These are phyloP conservation scores for Salmo trutta DNA, from an alignment of 2,797 vertebrate genomes.

Conservation along the genomic window DNA sequence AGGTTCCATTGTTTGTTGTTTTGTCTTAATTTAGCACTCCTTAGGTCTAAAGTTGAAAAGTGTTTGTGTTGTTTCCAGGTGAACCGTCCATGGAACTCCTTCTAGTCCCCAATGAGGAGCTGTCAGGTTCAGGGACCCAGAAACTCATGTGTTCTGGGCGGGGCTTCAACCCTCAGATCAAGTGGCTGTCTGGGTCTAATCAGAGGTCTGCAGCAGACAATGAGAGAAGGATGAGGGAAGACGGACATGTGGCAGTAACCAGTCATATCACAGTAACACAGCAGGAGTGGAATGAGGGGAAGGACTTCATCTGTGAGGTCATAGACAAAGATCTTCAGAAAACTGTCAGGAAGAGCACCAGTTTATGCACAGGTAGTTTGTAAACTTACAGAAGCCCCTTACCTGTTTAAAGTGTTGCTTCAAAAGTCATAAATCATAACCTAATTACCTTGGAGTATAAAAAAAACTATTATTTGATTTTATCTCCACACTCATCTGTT, in stretches of 20 bases:
- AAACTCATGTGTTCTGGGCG: slow-evolving; percentile 57
- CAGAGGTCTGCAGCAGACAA: accelerated
- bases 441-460: too few species aligned
- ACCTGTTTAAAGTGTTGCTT: too few species aligned
- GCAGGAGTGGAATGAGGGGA: slow-evolving; percentile 56
- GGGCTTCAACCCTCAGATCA: slow-evolving; percentile 62
- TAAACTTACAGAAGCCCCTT: too few species aligned
- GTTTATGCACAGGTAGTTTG: slow-evolving; percentile 59
- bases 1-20: neutral
- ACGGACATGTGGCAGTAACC: slow-evolving; percentile 52
- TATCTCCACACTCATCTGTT: neutral
- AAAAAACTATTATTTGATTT: too few species aligned
- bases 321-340: slow-evolving; percentile 30
- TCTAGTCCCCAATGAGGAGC: slow-evolving; percentile 28
- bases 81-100: slow-evolving; percentile 54
- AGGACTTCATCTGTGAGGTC: slow-evolving; percentile 54
- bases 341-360: slow-evolving; percentile 14
- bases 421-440: too few species aligned
- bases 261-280: slow-evolving; percentile 49
- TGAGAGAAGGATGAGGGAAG: slow-evolving; percentile 36
- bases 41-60: neutral
- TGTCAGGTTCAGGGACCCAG: slow-evolving; percentile 20
- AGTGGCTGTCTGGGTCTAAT: slow-evolving; percentile 44
- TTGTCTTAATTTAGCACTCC: neutral
- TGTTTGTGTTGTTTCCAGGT: slow-evolving; percentile 34